These are phyloP conservation scores for Glomeris maerens DNA, from an alignment of 1,140 invertebrate genomes.

Conservation along the genomic window DNA sequence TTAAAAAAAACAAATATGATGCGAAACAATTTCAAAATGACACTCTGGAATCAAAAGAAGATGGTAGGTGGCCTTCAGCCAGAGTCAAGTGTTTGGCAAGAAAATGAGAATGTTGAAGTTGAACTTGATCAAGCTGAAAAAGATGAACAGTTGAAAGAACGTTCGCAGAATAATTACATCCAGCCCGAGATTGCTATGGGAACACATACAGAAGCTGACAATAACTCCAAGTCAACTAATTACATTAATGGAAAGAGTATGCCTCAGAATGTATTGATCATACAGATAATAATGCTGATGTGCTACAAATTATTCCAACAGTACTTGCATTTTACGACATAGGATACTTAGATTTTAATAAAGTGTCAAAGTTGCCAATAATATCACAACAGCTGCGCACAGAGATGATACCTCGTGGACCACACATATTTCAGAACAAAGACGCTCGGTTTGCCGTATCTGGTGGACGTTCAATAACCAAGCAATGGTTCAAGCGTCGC, in stretches of 20 bases:
- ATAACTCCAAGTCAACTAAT: not conserved
- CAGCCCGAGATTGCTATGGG: not conserved
- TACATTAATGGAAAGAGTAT: not conserved
- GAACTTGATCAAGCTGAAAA: not conserved
- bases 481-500: slow-evolving; percentile 9
- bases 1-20: not conserved
- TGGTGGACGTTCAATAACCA: not conserved
- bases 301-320: not conserved
- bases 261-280: not conserved
- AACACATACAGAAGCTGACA: not conserved
- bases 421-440: not conserved
- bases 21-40: not conserved
- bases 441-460: not conserved
- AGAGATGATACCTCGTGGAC: slow-evolving; percentile 3
- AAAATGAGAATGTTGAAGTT: not conserved
- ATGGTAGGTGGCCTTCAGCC: too few relatives aligned
- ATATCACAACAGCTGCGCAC: slow-evolving; percentile 8
- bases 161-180: not conserved
- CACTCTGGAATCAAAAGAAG: not conserved
- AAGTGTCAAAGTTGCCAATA: slow-evolving; percentile 7
- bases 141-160: not conserved
- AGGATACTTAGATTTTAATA: slow-evolving; percentile 13
- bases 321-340: slow-evolving; percentile 9
- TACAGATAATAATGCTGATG: slow-evolving; percentile 4
- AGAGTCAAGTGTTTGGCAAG: too few relatives aligned